These are phyloP conservation scores for Stercorarius parasiticus DNA, from an alignment of 2,113 vertebrate species.

Conservation along the genomic window DNA sequence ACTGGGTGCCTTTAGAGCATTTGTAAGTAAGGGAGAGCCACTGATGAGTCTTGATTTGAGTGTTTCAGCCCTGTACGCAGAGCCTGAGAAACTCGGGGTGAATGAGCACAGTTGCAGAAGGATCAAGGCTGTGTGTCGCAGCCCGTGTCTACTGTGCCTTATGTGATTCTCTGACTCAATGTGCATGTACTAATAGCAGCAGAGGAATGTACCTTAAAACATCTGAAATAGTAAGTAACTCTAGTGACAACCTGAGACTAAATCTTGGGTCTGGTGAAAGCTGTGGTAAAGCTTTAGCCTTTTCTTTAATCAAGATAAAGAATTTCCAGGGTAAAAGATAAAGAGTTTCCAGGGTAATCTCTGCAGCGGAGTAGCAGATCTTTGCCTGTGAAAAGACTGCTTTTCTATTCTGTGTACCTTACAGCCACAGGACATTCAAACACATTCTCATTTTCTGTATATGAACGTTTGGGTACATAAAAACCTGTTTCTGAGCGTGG, in stretches of 20 bases:
- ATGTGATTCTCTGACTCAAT: rapidly evolving
- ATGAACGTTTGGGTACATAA: background rate
- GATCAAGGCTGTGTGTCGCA: rapidly evolving
- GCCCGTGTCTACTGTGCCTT: rapidly evolving
- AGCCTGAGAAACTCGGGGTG: background rate
- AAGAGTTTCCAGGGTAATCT: background rate
- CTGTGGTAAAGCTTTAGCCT: background rate
- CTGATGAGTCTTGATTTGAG: background rate
- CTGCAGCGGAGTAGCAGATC: background rate
- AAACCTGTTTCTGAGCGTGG: background rate
- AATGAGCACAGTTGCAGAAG: background rate
- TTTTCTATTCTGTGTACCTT: background rate
- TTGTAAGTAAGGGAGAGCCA: background rate
- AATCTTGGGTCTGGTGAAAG: background rate
- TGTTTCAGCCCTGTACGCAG: background rate
- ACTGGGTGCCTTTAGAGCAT: conserved; percentile 26
- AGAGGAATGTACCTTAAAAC: background rate
- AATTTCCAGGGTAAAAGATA: no score
- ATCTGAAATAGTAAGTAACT: background rate
- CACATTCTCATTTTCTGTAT: background rate
- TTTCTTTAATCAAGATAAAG: background rate
- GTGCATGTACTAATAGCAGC: background rate
- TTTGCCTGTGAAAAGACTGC: background rate
- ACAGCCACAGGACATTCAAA: background rate
- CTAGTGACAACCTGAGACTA: background rate